Percentiles rank a stretch among this genome's conserved stretches.
Evolutionary conservation across 2,888 invertebrate species (phyloP).

Genomic region (Tenthredo scrophulariae): DNA sequence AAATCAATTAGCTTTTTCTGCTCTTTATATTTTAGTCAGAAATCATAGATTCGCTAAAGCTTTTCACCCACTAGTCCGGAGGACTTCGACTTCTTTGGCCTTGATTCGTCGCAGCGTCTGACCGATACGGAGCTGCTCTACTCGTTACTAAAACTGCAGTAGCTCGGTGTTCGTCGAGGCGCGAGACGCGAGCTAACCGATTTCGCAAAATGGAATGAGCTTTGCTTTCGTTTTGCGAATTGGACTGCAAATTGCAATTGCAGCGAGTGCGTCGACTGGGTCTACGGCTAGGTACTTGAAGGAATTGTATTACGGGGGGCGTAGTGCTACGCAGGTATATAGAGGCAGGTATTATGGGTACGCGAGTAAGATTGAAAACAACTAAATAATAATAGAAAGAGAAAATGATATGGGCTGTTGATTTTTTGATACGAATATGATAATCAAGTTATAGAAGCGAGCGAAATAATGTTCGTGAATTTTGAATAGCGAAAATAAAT

Average conservation of each 20-base stretch:
- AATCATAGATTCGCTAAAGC: background rate
- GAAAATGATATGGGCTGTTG: background rate
- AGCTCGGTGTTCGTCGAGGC: constrained; percentile 1
- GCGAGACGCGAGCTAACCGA: constrained; percentile 6
- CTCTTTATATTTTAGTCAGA: background rate
- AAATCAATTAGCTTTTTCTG: too few species aligned
- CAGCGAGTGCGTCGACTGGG: background rate
- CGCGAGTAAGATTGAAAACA: background rate
- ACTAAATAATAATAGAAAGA: background rate
- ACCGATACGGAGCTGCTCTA: background rate
- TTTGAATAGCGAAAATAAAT: background rate
- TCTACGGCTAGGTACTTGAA: background rate
- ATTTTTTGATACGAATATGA: too few species aligned
- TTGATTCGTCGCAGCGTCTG: background rate
- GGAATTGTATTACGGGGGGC: background rate
- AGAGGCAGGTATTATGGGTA: too few species aligned
- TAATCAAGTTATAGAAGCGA: too few species aligned
- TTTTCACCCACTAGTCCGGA: background rate
- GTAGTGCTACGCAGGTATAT: too few species aligned
- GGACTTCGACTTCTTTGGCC: background rate
- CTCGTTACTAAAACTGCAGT: background rate
- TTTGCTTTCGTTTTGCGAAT: constrained; percentile 46
- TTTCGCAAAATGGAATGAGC: constrained; percentile 33
- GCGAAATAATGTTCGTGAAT: too few species aligned
- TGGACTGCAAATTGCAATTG: constrained; percentile 51